These are phyloP conservation scores for Ochropleura leucogaster DNA, from an alignment of 2,888 invertebrate species.

Conservation along the genomic window DNA sequence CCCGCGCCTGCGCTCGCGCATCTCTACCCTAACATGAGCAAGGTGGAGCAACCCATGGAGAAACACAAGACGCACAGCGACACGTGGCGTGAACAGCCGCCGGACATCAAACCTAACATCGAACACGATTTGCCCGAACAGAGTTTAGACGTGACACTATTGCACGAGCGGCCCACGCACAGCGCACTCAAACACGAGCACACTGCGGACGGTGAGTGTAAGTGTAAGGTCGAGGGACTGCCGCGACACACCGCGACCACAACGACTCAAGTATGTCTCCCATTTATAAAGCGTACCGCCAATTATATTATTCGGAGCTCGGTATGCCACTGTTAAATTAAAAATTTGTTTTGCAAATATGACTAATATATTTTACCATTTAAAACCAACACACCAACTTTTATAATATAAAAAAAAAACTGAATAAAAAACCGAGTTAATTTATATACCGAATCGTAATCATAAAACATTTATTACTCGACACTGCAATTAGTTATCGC, in stretches of 20 bases:
- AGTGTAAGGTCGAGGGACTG: not conserved
- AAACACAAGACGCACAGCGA: not conserved
- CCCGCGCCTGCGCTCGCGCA: not conserved
- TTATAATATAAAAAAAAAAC: too few relatives aligned
- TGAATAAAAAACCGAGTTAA: too few relatives aligned
- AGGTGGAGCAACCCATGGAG: not conserved
- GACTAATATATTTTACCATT: too few relatives aligned
- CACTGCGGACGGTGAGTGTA: not conserved
- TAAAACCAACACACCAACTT: too few relatives aligned
- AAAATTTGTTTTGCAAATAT: too few relatives aligned
- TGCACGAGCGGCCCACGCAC: too few relatives aligned
- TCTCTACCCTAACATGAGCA: not conserved
- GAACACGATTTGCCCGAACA: not conserved
- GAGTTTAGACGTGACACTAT: not conserved
- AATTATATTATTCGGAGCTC: not conserved
- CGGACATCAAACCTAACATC: not conserved
- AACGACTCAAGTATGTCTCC: slow-evolving; percentile 17
- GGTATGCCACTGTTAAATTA: too few relatives aligned
- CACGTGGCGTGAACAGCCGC: not conserved
- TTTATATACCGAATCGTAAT: too few relatives aligned
- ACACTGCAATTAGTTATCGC: too few relatives aligned
- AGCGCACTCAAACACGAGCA: not conserved
- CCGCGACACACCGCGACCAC: not conserved
- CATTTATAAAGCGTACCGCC: not conserved
- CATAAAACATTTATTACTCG: too few relatives aligned